Percentiles rank a stretch among this genome's conserved stretches.
Conservation (phyloP, 2,113 vertebrate species). For the Glareola pratincola region DNA sequence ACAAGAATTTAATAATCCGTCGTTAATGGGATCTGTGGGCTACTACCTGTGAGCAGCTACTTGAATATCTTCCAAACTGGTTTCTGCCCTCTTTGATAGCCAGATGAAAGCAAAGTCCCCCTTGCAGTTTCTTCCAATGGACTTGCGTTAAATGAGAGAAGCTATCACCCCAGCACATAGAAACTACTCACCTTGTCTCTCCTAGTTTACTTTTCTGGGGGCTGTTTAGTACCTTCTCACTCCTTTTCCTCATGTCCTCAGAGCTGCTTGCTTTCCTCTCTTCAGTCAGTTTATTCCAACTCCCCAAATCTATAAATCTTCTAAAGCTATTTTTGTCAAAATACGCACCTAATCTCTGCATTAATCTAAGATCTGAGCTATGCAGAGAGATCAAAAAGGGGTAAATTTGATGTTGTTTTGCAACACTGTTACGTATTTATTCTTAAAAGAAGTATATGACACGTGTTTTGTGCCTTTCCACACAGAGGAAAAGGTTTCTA, state of each 20-base stretch:
- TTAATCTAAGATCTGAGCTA: neutral
- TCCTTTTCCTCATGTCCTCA: neutral
- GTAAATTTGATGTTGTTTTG: neutral
- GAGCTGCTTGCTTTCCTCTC: neutral
- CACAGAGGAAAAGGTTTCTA: neutral
- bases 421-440: neutral
- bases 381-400: neutral
- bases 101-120: neutral
- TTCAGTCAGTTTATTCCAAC: neutral
- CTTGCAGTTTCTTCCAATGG: fast-evolving
- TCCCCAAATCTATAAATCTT: neutral
- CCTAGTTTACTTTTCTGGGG: neutral
- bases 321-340: neutral
- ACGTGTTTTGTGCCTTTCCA: fast-evolving
- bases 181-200: neutral
- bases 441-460: neutral
- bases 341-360: neutral
- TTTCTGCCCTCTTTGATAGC: neutral
- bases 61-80: neutral
- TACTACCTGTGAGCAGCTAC: neutral
- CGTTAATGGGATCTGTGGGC: neutral
- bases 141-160: neutral
- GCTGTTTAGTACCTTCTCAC: neutral
- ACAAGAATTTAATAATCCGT: neutral
- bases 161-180: fast-evolving